phyloP scores from a whole-genome alignment of 2,113 vertebrate genomes.

The Climacteris rufus region DNA sequence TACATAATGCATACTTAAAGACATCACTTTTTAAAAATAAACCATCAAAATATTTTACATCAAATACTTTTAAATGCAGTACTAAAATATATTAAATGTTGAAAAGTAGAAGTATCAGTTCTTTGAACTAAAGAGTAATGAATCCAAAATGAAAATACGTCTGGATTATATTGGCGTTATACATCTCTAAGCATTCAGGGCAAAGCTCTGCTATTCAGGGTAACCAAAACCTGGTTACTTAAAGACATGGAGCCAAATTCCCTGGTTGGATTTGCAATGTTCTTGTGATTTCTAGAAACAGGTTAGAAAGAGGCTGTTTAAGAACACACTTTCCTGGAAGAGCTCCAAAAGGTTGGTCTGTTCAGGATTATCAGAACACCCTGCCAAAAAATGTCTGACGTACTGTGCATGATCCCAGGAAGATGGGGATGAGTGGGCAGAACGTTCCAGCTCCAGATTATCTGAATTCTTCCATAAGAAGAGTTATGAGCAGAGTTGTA shows the following conservation, averaged over 20 bases:
- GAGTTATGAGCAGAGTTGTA: background rate
- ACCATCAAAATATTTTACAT: background rate
- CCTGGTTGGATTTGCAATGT: background rate
- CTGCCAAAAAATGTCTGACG: background rate
- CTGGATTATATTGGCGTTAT: background rate
- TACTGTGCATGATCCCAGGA: background rate
- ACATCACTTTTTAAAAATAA: background rate
- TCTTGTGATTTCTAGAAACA: slow-evolving; percentile 16
- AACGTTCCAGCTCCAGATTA: background rate
- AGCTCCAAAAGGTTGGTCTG: background rate
- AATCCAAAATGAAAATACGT: background rate
- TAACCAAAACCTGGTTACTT: background rate
- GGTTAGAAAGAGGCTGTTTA: slow-evolving; percentile 23
- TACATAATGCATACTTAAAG: background rate
- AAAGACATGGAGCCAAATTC: background rate
- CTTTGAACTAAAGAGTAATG: background rate
- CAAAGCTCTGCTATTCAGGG: background rate
- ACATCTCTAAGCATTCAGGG: background rate
- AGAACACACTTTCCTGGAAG: background rate
- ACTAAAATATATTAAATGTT: background rate
- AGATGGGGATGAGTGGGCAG: background rate
- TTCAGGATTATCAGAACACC: background rate
- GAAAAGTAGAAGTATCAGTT: background rate
- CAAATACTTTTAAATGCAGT: background rate
- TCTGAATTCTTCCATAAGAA: background rate